Conservation (phyloP, 92 coral and sea anemone species). For the Muricea muricata region DNA sequence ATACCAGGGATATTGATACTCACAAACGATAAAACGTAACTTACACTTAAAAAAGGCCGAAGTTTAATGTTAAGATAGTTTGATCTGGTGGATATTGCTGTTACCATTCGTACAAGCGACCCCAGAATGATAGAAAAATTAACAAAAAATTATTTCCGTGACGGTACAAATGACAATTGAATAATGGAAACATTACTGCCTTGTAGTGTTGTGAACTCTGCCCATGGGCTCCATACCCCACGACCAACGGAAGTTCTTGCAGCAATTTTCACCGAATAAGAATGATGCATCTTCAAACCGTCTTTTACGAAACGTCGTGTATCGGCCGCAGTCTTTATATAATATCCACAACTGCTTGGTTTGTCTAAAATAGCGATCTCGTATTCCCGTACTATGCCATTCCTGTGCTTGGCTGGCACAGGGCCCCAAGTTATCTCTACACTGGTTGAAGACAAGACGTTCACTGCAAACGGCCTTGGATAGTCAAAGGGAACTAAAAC, state of each 20-base stretch:
- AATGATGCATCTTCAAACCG: neutral
- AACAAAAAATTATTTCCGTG: too few relatives aligned
- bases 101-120: too few relatives aligned
- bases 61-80: too few relatives aligned
- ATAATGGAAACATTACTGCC: too few relatives aligned
- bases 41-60: too few relatives aligned
- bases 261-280: neutral
- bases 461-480: neutral
- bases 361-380: neutral
- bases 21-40: too few relatives aligned
- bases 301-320: neutral
- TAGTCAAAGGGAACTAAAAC: slow-evolving; percentile 25
- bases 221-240: neutral
- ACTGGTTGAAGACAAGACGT: neutral
- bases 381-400: slow-evolving; percentile 14
- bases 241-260: slow-evolving; percentile 19
- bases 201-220: neutral
- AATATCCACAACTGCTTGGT: neutral
- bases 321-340: neutral
- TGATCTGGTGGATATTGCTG: too few relatives aligned
- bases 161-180: too few relatives aligned
- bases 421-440: slow-evolving; percentile 7
- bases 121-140: too few relatives aligned
- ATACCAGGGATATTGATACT: too few relatives aligned
- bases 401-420: neutral